Percentiles rank a stretch among this genome's conserved stretches.
phyloP scores from a whole-genome alignment of 2,797 vertebrate species.

The Tauraco hartlaubi region DNA sequence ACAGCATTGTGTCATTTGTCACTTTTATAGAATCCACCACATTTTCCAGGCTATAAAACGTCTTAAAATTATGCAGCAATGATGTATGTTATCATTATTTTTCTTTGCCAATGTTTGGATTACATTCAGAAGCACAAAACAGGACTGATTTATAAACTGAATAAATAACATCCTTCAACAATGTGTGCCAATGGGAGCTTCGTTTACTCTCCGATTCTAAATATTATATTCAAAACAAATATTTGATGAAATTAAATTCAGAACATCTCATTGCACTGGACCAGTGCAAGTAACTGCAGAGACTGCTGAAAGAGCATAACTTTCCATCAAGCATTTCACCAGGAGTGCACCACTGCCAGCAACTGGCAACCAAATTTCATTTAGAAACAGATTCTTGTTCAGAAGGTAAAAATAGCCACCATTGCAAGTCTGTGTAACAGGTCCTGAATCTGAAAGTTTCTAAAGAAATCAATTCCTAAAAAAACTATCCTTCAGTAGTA shows the following conservation, averaged over 20 bases:
- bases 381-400: not conserved
- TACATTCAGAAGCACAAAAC: conserved; percentile 70
- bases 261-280: not conserved
- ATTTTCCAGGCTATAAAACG: conserved; percentile 79
- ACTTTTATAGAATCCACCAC: conserved; percentile 77
- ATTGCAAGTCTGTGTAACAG: not conserved
- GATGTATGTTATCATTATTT: conserved; percentile 77
- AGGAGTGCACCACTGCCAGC: not conserved
- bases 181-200: conserved; percentile 59
- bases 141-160: conserved; percentile 76
- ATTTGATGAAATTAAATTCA: conserved; percentile 60
- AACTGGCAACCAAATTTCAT: not conserved
- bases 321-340: not conserved
- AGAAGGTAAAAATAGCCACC: not conserved
- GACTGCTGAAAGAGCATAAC: not conserved
- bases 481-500: not conserved
- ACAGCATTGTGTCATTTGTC: conserved; percentile 75
- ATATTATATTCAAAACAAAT: conserved; percentile 56
- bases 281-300: conserved; percentile 30
- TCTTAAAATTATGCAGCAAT: conserved; percentile 77
- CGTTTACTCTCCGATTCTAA: conserved; percentile 73
- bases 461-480: not conserved
- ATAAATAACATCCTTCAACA: conserved; percentile 76
- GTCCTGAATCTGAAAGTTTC: not conserved
- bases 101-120: conserved; percentile 74